A percentile compares a stretch with the other conserved stretches of the same genome.
Conservation (phyloP, 2,113 vertebrate genomes). For the Cinclus cinclus region DNA sequence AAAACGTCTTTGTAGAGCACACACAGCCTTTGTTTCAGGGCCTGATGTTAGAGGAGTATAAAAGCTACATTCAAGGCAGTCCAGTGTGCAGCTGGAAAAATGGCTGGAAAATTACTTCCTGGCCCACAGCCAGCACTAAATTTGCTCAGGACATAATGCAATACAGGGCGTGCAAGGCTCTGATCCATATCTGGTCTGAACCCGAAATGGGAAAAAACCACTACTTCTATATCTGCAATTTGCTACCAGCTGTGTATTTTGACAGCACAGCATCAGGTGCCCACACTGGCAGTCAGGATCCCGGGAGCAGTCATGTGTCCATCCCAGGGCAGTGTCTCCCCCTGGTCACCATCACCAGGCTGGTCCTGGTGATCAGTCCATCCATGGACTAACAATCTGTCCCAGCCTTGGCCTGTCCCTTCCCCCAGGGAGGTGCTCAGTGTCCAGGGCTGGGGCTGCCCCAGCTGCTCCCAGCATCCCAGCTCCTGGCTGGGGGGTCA, state of each 20-base stretch:
- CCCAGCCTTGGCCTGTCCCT: neutral
- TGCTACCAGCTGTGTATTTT: neutral
- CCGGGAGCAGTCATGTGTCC: rapidly evolving
- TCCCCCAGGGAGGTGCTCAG: neutral
- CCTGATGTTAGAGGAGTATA: constrained; percentile 16
- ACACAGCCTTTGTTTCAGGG: constrained; percentile 55
- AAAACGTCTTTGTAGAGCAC: constrained; percentile 54
- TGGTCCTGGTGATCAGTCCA: neutral
- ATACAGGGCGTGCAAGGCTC: neutral
- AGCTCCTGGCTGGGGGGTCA: neutral
- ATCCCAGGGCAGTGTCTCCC: neutral
- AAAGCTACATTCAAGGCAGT: constrained; percentile 53
- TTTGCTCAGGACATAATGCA: constrained; percentile 12
- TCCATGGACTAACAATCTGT: rapidly evolving
- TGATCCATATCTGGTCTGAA: neutral
- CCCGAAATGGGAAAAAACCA: neutral
- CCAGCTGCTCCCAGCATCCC: neutral
- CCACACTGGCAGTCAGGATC: rapidly evolving
- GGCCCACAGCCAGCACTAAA: constrained; percentile 31
- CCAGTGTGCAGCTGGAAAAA: constrained; percentile 55
- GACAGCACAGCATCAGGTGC: neutral
- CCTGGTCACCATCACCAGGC: neutral
- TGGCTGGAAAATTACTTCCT: constrained; percentile 59
- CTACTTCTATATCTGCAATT: neutral
- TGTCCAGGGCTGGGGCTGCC: rapidly evolving